Percentiles rank a stretch among this genome's conserved stretches.
Evolutionary conservation across 2,797 vertebrate genomes (phyloP).

Genomic region (Sebastes iracundus): DNA sequence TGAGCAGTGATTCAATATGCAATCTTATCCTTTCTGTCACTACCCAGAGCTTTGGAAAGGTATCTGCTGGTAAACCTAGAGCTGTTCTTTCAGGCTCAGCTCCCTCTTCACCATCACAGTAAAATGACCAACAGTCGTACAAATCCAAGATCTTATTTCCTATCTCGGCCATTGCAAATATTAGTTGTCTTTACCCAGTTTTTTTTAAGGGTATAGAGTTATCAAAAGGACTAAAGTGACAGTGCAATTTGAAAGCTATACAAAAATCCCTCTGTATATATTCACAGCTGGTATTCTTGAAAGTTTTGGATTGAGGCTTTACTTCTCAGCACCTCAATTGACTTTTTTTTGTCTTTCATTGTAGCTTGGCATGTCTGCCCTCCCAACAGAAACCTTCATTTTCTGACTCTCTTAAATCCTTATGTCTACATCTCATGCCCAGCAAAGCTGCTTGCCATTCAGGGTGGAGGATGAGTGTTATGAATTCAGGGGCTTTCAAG

Average conservation of each 20-base stretch:
- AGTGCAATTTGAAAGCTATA: constrained; percentile 4
- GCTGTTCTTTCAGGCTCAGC: constrained; percentile 12
- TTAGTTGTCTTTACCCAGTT: background rate
- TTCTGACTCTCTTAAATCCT: constrained; percentile 49
- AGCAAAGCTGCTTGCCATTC: constrained; percentile 53
- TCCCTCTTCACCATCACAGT: background rate
- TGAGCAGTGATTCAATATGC: background rate
- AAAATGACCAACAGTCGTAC: background rate
- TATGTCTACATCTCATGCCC: constrained; percentile 43
- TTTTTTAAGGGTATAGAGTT: background rate
- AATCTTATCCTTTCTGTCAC: background rate
- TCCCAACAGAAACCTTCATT: constrained; percentile 36
- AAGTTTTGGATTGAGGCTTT: constrained; percentile 28
- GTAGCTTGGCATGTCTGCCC: constrained; percentile 12
- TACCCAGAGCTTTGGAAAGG: background rate
- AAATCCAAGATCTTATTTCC: background rate
- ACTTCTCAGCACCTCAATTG: constrained; percentile 19
- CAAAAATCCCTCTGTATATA: constrained; percentile 19
- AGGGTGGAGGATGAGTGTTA: constrained; percentile 16
- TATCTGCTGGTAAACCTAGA: constrained; percentile 1
- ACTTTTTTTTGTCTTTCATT: constrained; percentile 24
- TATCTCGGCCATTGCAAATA: background rate
- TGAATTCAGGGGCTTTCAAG: constrained; percentile 45
- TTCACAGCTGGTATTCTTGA: constrained; percentile 37
- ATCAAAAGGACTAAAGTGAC: constrained; percentile 12